Percentiles rank a stretch among this genome's conserved stretches.
phyloP scores from a whole-genome alignment of 2,113 vertebrate genomes.

The Oceanodroma tethys region DNA sequence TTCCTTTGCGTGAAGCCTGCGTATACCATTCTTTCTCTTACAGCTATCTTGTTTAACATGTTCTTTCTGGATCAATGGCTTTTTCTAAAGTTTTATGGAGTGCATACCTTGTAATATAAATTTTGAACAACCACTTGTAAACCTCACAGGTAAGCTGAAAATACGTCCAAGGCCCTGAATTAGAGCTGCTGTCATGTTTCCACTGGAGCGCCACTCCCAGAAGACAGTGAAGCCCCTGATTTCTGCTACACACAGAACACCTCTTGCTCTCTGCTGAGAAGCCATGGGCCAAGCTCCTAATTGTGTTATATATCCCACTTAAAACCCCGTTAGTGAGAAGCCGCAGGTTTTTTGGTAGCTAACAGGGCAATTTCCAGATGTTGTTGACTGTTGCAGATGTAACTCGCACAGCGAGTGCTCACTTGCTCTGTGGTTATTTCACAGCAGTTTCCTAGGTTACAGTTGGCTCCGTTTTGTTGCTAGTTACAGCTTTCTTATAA shows the following conservation, averaged over 20 bases:
- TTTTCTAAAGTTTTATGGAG: not conserved
- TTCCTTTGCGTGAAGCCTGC: not conserved
- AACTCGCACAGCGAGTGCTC: not conserved
- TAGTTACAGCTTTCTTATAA: not conserved
- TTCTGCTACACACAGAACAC: not conserved
- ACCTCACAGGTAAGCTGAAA: not conserved
- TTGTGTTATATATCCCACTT: not conserved
- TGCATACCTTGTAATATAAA: not conserved
- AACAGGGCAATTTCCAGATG: not conserved
- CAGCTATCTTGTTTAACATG: not conserved
- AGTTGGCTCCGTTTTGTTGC: not conserved
- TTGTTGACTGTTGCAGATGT: not conserved
- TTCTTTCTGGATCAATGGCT: not conserved
- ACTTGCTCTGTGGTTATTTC: not conserved
- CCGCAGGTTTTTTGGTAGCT: fast-evolving
- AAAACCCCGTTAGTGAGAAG: not conserved
- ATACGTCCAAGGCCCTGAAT: not conserved
- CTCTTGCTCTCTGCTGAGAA: not conserved
- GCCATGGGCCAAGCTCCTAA: not conserved
- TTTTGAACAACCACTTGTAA: not conserved
- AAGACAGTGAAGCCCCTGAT: fast-evolving
- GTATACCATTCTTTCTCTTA: not conserved
- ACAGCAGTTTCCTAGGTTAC: slow-evolving; percentile 30
- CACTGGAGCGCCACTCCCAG: not conserved
- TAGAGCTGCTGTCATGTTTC: not conserved